A percentile compares a stretch with the other conserved stretches of the same genome.
Conservation (phyloP, 2,888 invertebrate species). For the Oegoconia quadripuncta region DNA sequence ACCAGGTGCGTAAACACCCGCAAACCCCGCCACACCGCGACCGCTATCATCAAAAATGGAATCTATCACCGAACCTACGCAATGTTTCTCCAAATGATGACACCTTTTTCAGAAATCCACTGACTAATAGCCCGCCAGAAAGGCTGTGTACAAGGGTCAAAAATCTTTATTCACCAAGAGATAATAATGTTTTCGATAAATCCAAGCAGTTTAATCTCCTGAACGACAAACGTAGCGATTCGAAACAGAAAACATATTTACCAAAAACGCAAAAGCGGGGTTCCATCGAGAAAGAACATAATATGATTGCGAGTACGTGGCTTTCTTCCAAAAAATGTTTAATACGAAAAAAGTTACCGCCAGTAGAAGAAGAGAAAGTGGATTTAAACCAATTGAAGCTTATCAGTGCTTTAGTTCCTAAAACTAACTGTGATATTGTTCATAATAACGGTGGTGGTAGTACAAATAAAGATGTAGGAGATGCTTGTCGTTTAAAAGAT, state of each 20-base stretch:
- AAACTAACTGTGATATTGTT: conserved; percentile 12
- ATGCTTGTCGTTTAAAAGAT: not conserved
- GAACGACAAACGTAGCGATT: not conserved
- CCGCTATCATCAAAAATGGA: conserved; percentile 3
- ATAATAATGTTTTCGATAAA: not conserved
- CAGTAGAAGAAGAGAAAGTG: conserved; percentile 1
- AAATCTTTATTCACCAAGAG: conserved; percentile 2
- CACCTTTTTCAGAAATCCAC: not conserved
- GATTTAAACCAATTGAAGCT: conserved; percentile 27
- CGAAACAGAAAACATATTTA: not conserved
- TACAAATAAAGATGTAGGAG: conserved; percentile 1
- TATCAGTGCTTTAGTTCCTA: conserved; percentile 31
- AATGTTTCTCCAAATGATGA: not conserved
- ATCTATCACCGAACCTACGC: conserved; percentile 5
- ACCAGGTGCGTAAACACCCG: conserved; percentile 66
- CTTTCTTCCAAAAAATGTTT: too few relatives aligned
- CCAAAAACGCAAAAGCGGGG: not conserved
- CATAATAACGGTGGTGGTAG: conserved; percentile 28
- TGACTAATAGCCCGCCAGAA: conserved; percentile 12
- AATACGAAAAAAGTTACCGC: not conserved
- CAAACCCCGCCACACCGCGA: conserved; percentile 14
- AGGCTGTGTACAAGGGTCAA: conserved; percentile 5
- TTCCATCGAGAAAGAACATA: too few relatives aligned
- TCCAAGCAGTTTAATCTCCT: not conserved
- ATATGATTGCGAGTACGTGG: too few relatives aligned